Evolutionary conservation across 2,113 vertebrate genomes (phyloP), one percentile per base, ranked within the genome.

Genomic region (Electrona antarctica): DNA sequence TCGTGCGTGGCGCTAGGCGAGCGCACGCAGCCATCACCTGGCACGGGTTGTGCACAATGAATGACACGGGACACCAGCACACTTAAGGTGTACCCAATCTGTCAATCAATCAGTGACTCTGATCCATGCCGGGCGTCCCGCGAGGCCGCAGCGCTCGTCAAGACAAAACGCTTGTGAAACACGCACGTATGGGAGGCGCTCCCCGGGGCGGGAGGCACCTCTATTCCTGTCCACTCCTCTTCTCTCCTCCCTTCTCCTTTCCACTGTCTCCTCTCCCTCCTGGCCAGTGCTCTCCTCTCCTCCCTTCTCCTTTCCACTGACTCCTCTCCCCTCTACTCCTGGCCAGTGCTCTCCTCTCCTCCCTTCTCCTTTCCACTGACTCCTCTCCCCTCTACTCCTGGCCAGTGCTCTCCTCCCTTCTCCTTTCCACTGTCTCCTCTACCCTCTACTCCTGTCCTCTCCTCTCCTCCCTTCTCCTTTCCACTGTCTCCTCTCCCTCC

Each of bases 101-200:
- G 41, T 47, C 81, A 84, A 21, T 81, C 82, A 78, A 67, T 73
- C 73, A 67, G 28, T 10, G 0, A 12, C 55, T 58, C 21, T 41
- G 33, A 41, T 3, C 33, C 14, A 14, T 80, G 64, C 33, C 5
- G 33, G 5, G 33, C 3, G 33, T 41, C 33, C 33, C 5, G 33
- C 1, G 33, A 41, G 3, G 33, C 3, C 33, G 33, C 33, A 41
- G 33, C 3, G 33, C 5, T 41, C 3, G 5, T 41, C 8, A 61
- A 47, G 57, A n/a, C 62, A 45, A 9, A 47, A 5, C 3, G 6
- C 49, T 14, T 12, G 21, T 21, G 21, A 50, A 11, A 59, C 60
- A 8, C 13, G 11, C 45, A 63, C 13, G 14, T 61, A n/a, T 33
- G 33, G 54, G 9, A 28, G 3, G 51, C 3, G 13, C 33, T 41